Evolutionary conservation across 1,140 invertebrate species (phyloP), one percentile per base, ranked within the genome.

Genomic region (Physella acuta): DNA sequence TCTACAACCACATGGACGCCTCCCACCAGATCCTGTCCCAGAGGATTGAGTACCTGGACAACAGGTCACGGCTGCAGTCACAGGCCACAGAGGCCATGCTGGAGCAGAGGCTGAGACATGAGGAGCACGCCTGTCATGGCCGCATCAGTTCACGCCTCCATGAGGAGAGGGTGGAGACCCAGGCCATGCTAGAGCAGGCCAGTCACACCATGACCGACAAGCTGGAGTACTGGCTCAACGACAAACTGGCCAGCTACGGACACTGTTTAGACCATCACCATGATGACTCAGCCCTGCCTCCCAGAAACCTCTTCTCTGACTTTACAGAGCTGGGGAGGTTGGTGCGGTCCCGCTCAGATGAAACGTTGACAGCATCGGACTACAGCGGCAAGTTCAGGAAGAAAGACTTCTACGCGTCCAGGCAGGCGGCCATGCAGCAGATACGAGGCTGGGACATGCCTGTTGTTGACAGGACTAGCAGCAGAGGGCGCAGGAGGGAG

Each of bases 1-100:
- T 96, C 2, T 92, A 94, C 77, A 89, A 91, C 24, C 91, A 93
- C 73, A 92, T 95, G 14, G 90, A 93, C 78, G 88, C 90, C 71
- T 91, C 92, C 3, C 92, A 94, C 76, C 90, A 92, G 68, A 89
- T 75, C 67, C 83, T 97, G 36, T 91, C 93, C 58, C 88, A 92
- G 49, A 91, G 93, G 76, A 92, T 96, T 1, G 89, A 84, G n/a
- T 81, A 82, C 77, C 84, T 94, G n/a, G 92, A 94, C 79, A 88
- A 89, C 71, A 89, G 89, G 72, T 93, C 92, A 16, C 87, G 90
- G 72, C 90, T 91, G 39, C 91, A 93, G 79, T 89, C 93, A 66
- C 89, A 64, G 36, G 71, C 76, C 20, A 64, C 82, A 4, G 78
- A 83, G 59, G 68, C 72, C 26, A 71, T 80, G 55, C 80, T 79